Conservation (phyloP, 2,113 vertebrate species). For the Plecotus auritus region DNA sequence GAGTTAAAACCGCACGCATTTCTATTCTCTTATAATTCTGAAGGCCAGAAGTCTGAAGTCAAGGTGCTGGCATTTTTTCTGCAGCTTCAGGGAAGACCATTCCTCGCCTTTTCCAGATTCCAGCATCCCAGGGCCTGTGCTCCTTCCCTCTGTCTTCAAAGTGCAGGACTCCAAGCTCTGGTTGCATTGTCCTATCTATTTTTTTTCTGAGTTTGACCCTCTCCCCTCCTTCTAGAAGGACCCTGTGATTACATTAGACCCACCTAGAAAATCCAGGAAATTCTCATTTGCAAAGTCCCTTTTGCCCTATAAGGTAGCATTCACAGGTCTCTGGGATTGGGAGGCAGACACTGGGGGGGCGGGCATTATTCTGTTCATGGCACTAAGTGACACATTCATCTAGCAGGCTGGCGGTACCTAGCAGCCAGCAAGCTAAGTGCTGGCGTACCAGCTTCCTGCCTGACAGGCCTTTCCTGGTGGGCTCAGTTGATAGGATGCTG, state of each 20-base stretch:
- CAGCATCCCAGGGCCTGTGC: background rate
- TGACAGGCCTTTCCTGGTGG: background rate
- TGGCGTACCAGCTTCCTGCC: background rate
- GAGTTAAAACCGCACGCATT: background rate
- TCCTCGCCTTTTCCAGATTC: background rate
- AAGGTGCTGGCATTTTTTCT: background rate
- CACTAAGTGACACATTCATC: background rate
- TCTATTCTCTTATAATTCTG: background rate
- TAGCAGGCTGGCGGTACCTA: background rate
- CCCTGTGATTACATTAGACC: background rate
- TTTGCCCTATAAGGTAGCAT: background rate
- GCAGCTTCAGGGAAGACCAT: background rate
- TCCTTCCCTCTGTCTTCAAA: background rate
- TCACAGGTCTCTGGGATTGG: background rate
- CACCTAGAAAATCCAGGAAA: background rate
- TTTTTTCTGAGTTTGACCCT: background rate
- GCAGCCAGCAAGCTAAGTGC: background rate
- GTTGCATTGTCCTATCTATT: background rate
- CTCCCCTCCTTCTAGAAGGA: background rate
- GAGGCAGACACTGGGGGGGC: background rate
- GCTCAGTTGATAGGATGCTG: background rate
- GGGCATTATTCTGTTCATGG: background rate
- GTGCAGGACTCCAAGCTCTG: background rate
- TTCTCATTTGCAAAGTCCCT: background rate
- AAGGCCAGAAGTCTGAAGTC: background rate